Conservation (phyloP, 2,113 vertebrate species). For the Spilogale gracilis region DNA sequence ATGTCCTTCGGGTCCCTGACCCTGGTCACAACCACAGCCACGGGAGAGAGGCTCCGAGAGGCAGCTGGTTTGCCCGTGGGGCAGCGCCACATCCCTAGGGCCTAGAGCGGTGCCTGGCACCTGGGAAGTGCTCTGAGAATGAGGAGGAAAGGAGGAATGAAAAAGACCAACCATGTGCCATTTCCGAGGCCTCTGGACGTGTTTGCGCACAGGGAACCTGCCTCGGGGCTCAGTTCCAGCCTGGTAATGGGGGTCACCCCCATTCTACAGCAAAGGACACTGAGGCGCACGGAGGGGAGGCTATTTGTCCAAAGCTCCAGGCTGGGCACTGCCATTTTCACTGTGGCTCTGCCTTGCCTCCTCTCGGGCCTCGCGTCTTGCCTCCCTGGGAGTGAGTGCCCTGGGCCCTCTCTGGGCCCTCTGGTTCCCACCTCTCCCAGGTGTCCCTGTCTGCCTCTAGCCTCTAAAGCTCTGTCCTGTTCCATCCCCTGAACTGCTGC, state of each 20-base stretch:
- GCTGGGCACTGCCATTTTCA: rapidly evolving
- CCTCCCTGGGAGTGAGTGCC: neutral
- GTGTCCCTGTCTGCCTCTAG: neutral
- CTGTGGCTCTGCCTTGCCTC: neutral
- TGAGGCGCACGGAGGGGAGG: neutral
- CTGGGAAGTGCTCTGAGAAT: neutral
- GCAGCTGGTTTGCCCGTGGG: neutral
- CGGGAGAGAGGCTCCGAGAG: neutral
- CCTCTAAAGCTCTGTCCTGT: neutral
- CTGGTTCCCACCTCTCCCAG: rapidly evolving
- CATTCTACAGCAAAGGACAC: neutral
- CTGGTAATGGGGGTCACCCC: neutral
- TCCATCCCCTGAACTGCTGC: neutral
- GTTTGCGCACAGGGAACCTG: rapidly evolving
- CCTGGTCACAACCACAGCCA: rapidly evolving
- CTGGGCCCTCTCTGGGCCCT: neutral
- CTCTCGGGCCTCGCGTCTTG: neutral
- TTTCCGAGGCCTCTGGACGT: rapidly evolving
- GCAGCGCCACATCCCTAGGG: rapidly evolving
- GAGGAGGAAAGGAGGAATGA: neutral
- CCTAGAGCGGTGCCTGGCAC: neutral
- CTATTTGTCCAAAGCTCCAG: neutral
- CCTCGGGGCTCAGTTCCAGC: rapidly evolving
- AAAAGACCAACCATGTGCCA: rapidly evolving
- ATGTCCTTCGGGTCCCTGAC: neutral